Evolutionary conservation across 2,888 invertebrate species (phyloP), one percentile per base, ranked within the genome.

Genomic region (Eremobia ochroleuca): DNA sequence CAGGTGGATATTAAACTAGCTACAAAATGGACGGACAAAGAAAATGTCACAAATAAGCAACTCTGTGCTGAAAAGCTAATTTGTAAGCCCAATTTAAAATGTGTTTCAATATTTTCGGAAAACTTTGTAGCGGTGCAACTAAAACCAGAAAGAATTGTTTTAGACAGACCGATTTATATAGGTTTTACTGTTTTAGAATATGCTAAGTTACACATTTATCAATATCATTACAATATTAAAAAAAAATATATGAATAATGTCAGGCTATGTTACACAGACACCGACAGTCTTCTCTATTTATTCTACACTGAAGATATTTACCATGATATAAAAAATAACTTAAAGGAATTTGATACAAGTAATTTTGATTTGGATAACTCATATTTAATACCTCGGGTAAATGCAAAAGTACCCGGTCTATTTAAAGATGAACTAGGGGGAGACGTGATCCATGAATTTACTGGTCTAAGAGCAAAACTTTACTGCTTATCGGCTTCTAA

Each of bases 211-310:
- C 73, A 73, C n/a, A 18, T 73, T 13, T 73, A 73, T 46, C 25
- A 66, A 3, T 61, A 18, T 37, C 66, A 73, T 46, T 67, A 73
- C 13, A 52, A 21, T 52, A 52, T 25, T 8, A 52, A 25, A 52
- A 52, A 9, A 18, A 21, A 25, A 52, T 25, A 52, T 52, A 52
- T 52, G 25, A 25, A 25, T 52, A 52, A 52, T 25, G 49, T 25
- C 8, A 52, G 9, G 21, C 25, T 52, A 21, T 74, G 74, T 61
- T 74, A 78, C 40, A 74, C 74, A 11, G 74, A 78, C 28, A 79
- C 75, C 5, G 79, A 79, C 11, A 79, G 79, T 25, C 46, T 79
- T 46, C 55, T 79, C n/a, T 76, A 80, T 59, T 77, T 70, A 68
- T 62, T 76, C 49, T n/a, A 65, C 5, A 78, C 79, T 0, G 25